Evolutionary conservation across 2,113 vertebrate genomes (phyloP).

Genomic region (Crotalus horridus): DNA sequence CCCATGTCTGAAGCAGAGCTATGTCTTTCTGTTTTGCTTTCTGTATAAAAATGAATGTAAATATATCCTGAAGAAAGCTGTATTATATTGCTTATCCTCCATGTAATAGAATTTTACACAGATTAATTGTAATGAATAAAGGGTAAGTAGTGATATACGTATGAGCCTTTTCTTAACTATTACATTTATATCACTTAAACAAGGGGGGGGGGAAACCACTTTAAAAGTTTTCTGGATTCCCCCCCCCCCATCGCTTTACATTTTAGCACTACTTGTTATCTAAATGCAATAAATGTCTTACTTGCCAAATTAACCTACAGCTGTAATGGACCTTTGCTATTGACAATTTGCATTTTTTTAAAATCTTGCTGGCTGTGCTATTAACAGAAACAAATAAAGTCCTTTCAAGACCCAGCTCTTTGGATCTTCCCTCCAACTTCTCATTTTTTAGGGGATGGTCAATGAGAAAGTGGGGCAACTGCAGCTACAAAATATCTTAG

Average conservation of each 20-base stretch:
- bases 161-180: neutral
- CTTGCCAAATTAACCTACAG: neutral
- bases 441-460: neutral
- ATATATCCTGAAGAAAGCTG: neutral
- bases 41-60: neutral
- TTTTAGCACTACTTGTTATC: neutral
- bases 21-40: neutral
- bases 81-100: neutral
- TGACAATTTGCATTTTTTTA: neutral
- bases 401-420: neutral
- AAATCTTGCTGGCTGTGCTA: neutral
- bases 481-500: neutral
- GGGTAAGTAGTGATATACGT: neutral
- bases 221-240: neutral
- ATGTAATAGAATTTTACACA: neutral
- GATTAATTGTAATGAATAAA: neutral
- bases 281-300: neutral
- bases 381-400: neutral
- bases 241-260: neutral
- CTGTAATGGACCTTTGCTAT: neutral
- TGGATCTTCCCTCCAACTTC: neutral
- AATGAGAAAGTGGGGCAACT: neutral
- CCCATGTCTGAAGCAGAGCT: neutral
- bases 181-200: neutral
- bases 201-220: no score